A percentile compares a stretch with the other conserved stretches of the same genome.
Evolutionary conservation across 1,140 invertebrate species (phyloP).

Genomic region (Drosophila sproati): DNA sequence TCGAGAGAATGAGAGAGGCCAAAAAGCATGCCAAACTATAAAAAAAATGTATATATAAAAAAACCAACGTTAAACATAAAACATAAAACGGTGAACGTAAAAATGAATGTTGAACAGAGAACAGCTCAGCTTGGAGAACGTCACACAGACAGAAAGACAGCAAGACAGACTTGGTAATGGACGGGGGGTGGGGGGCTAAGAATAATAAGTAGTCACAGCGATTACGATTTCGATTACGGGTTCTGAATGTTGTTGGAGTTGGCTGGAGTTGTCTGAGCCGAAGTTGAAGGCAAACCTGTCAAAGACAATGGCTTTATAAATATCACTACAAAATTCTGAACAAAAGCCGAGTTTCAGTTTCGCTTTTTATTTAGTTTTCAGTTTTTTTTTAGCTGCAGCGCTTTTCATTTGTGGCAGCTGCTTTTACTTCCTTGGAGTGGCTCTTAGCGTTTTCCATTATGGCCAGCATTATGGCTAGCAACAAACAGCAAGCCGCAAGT

Average conservation of each 20-base stretch:
- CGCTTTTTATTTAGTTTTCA: constrained; percentile 34
- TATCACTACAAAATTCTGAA: constrained; percentile 49
- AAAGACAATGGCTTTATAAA: constrained; percentile 72
- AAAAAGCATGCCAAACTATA: constrained; percentile 61
- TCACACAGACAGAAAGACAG: constrained; percentile 17
- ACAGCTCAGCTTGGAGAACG: constrained; percentile 45
- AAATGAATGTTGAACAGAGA: constrained; percentile 62
- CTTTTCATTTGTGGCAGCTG: constrained; percentile 25
- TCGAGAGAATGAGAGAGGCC: constrained; percentile 2
- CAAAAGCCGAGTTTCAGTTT: constrained; percentile 30
- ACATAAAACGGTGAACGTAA: constrained; percentile 61
- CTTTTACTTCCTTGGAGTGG: constrained; percentile 71
- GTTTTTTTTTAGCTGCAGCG: neutral
- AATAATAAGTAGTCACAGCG: constrained; percentile 25
- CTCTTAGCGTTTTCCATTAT: constrained; percentile 40
- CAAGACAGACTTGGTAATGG: constrained; percentile 2
- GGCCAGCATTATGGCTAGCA: constrained; percentile 61
- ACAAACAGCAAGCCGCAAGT: neutral
- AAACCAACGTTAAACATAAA: neutral
- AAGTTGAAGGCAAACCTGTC: constrained; percentile 81
- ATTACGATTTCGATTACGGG: constrained; percentile 42
- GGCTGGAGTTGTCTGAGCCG: constrained; percentile 53
- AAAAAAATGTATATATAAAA: constrained; percentile 9
- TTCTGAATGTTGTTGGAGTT: constrained; percentile 32
- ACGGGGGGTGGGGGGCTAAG: too few relatives aligned